Conservation (phyloP, 2,888 invertebrate genomes). For the Tuta absoluta region DNA sequence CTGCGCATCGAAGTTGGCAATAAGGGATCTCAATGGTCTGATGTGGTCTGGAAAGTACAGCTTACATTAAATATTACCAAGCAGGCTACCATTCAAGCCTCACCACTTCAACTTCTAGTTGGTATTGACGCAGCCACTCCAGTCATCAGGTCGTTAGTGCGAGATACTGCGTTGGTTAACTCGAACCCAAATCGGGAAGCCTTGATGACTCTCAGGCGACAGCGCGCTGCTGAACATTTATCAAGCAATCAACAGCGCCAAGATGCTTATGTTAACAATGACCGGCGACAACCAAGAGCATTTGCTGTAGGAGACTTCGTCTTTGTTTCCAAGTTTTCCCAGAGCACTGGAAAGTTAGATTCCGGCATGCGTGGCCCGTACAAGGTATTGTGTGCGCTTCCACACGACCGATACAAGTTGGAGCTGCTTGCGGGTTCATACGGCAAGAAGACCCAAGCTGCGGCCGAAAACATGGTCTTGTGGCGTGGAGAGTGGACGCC, state of each 20-base stretch:
- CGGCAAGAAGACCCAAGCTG: constrained; percentile 25
- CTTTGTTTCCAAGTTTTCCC: constrained; percentile 21
- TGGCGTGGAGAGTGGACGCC: constrained; percentile 24
- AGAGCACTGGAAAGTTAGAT: constrained; percentile 24
- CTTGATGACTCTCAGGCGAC: not conserved
- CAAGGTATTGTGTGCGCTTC: constrained; percentile 19
- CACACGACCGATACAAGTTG: constrained; percentile 24
- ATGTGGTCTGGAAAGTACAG: constrained; percentile 32
- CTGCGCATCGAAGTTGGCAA: constrained; percentile 1
- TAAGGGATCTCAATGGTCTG: constrained; percentile 26
- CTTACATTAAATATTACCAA: constrained; percentile 30
- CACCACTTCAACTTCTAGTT: constrained; percentile 31
- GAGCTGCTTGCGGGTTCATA: constrained; percentile 25
- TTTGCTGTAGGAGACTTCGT: constrained; percentile 16
- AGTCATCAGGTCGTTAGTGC: constrained; percentile 28
- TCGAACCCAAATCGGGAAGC: constrained; percentile 25
- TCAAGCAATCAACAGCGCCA: constrained; percentile 6
- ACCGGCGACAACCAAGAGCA: constrained; percentile 9
- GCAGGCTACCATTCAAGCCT: constrained; percentile 30
- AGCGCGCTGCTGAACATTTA: not conserved
- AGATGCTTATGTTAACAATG: constrained; percentile 10
- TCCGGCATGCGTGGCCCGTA: constrained; percentile 29
- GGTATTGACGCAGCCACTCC: constrained; percentile 32
- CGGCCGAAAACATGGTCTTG: constrained; percentile 27
- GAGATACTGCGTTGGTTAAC: constrained; percentile 30